phyloP scores from a whole-genome alignment of 2,113 vertebrate species.

The Bujurquina vittata region DNA sequence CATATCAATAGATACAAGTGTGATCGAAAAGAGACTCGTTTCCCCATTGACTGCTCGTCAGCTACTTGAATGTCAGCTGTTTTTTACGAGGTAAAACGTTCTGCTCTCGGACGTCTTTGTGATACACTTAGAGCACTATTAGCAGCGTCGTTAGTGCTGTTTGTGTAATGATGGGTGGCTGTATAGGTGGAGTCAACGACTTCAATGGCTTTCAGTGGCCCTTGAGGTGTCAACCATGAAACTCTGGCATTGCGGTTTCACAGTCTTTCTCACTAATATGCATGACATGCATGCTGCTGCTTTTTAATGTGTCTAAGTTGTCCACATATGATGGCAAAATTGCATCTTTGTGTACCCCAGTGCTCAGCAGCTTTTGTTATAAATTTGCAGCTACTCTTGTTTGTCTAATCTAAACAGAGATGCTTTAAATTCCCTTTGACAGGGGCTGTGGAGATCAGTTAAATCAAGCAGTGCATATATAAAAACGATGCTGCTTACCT shows the following conservation, averaged over 20 bases:
- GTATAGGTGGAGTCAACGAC: conserved; percentile 1
- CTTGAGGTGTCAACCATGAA: conserved; percentile 14
- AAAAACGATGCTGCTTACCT: not conserved
- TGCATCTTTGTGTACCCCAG: not conserved
- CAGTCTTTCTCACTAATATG: not conserved
- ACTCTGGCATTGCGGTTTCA: not conserved
- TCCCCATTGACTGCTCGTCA: conserved; percentile 15
- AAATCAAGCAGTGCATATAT: not conserved
- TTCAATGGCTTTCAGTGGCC: conserved; percentile 20
- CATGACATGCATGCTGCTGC: not conserved
- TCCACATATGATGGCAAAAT: not conserved
- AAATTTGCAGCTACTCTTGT: not conserved
- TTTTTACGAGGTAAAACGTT: not conserved
- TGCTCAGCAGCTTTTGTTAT: not conserved
- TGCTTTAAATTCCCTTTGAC: not conserved
- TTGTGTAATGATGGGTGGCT: conserved; percentile 19
- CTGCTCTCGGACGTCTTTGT: not conserved
- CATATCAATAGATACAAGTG: conserved; percentile 31
- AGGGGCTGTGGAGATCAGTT: not conserved
- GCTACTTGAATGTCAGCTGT: conserved; percentile 35
- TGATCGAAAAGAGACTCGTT: not conserved
- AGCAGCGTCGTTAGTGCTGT: conserved; percentile 5
- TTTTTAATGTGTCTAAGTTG: not conserved
- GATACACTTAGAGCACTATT: not conserved
- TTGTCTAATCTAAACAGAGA: not conserved